These are phyloP conservation scores for Apostichopus leukothele DNA, from an alignment of 53 echinoderm and acorn worm genomes.

Conservation along the genomic window DNA sequence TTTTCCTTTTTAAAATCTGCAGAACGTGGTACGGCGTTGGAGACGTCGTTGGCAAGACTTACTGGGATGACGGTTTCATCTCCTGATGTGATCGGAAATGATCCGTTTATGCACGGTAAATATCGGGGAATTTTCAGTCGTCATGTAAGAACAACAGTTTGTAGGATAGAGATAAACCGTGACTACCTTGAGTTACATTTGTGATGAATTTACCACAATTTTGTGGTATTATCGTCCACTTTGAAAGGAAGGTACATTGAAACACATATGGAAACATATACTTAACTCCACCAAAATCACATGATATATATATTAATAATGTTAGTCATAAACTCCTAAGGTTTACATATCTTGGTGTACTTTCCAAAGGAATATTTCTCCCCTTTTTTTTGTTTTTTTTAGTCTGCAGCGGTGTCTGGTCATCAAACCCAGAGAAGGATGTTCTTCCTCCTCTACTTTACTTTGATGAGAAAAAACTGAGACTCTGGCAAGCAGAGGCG, in stretches of 20 bases:
- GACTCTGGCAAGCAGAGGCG: slow-evolving; percentile 80
- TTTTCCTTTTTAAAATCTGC: background rate
- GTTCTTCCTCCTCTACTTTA: slow-evolving; percentile 62
- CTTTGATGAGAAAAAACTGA: slow-evolving; percentile 71
- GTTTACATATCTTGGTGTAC: background rate
- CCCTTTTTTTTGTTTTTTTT: background rate
- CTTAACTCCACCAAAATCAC: too few species aligned
- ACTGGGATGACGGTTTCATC: slow-evolving; percentile 27
- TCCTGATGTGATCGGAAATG: slow-evolving; percentile 46
- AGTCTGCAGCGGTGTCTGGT: slow-evolving; percentile 46
- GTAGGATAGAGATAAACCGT: too few species aligned
- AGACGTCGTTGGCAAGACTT: slow-evolving; percentile 11
- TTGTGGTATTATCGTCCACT: background rate
- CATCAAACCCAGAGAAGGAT: slow-evolving; percentile 33
- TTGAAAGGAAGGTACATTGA: background rate
- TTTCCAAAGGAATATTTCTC: background rate
- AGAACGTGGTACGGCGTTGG: slow-evolving; percentile 36
- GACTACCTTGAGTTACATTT: background rate
- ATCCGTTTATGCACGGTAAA: slow-evolving; percentile 46
- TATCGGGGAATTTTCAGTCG: too few species aligned
- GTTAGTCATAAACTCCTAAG: background rate
- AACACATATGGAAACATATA: too few species aligned
- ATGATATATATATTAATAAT: too few species aligned
- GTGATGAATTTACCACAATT: background rate
- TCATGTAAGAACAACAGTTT: too few species aligned